Percentiles rank a stretch among this genome's conserved stretches.
Evolutionary conservation across 1,140 invertebrate species (phyloP).

Genomic region (Ceratitis capitata): DNA sequence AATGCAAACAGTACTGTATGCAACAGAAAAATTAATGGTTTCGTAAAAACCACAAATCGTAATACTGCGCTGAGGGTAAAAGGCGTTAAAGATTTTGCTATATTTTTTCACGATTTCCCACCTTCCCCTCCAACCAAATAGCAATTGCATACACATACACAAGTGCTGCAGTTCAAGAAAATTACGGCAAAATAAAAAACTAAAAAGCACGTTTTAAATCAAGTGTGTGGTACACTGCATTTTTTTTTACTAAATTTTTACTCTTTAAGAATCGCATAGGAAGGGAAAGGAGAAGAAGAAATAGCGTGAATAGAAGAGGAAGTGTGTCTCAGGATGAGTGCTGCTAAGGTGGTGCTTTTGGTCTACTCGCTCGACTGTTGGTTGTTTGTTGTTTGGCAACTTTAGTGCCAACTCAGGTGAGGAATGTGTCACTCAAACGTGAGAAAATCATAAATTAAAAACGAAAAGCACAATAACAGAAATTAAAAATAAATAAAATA

Average conservation of each 20-base stretch:
- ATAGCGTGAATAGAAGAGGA: background rate
- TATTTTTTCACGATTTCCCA: background rate
- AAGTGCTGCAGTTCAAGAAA: conserved; percentile 12
- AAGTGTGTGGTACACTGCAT: background rate
- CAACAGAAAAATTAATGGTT: too few relatives aligned
- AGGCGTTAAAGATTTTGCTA: background rate
- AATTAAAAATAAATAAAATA: background rate
- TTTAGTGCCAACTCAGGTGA: conserved; percentile 12
- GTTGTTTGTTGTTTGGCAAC: conserved; percentile 9
- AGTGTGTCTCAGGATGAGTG: conserved; percentile 6
- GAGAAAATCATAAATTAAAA: conserved; percentile 36
- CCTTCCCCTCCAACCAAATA: background rate
- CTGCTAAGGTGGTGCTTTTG: background rate
- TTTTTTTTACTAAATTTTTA: too few relatives aligned
- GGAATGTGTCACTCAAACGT: conserved; percentile 35
- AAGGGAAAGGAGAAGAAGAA: background rate
- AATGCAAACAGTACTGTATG: background rate
- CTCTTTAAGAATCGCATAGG: too few relatives aligned
- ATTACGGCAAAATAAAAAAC: background rate
- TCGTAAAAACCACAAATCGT: conserved; percentile 10
- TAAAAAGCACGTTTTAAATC: background rate
- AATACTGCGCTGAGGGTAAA: background rate
- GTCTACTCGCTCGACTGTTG: background rate
- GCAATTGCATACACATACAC: background rate
- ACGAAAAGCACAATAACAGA: background rate